Evolutionary conservation across 2,888 invertebrate species (phyloP), one percentile per base, ranked within the genome.

Genomic region (Steromphala cineraria): DNA sequence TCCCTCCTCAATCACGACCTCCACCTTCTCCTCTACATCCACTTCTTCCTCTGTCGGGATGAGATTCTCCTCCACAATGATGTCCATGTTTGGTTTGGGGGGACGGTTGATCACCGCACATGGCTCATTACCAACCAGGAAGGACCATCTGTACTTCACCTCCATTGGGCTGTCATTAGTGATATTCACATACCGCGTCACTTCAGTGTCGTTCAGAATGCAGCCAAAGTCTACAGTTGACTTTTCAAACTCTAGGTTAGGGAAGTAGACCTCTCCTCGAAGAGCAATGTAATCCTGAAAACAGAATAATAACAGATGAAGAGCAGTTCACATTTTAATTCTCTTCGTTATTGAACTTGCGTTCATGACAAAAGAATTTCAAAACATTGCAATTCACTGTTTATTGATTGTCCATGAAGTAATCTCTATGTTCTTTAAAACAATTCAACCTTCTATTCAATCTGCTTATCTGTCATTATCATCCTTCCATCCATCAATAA

Each of bases 221-320:
- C 95, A 95, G 74, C 95, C 95, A 90, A 96, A 96, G 91, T 95
- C 95, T 3, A 96, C 92, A 82, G 93, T 92, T 17, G 94, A 94
- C 62, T 95, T 94, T 82, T 94, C 91, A 79, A 96, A 93, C 56
- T 94, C 94, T 75, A 96, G 91, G 88, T 96, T 96, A 0, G 96
- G 96, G 90, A 95, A 96, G 92, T 96, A 95, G 0, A 96, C 95
- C 91, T 94, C 95, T 52, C 95, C 96, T 71, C 93, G 93, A 67
- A 96, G 91, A 84, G 94, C 94, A 75, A 96, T 94, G 82, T 94
- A 94, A 89, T 96, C 96, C 96, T 96, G 82, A 1, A 86, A 46
- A 46, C 13, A 46, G 7, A 46, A 10, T 46, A 1, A 46, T 46
- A 46, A 10, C 46, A 46, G 8, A 10, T 46, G 46, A 10, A 46